These are phyloP conservation scores for Chrysocyon brachyurus DNA, from an alignment of 2,797 vertebrate genomes.

Conservation along the genomic window DNA sequence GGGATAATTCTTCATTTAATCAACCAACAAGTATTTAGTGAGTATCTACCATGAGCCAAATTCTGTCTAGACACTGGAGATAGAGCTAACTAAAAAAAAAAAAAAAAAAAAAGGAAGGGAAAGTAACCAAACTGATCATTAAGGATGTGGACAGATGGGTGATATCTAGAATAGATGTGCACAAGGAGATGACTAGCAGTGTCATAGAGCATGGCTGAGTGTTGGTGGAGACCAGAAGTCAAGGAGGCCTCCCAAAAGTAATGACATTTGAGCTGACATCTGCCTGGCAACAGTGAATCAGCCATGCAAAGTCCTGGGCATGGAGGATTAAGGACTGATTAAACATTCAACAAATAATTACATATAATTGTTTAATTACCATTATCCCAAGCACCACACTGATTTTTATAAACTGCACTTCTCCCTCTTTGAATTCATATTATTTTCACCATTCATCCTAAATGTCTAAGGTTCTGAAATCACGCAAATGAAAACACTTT, in stretches of 20 bases:
- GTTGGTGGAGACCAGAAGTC: not conserved
- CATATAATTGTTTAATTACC: not conserved
- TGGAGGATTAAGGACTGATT: not conserved
- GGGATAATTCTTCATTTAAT: not conserved
- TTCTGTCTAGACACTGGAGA: not conserved
- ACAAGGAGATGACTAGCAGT: not conserved
- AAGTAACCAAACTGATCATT: not conserved
- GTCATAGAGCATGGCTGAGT: rapidly evolving
- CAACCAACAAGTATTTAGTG: not conserved
- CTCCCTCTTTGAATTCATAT: not conserved
- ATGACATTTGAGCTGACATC: rapidly evolving
- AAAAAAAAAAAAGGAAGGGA: not conserved
- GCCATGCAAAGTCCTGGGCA: not conserved
- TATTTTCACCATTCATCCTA: not conserved
- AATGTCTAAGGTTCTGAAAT: not conserved
- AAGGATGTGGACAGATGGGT: not conserved
- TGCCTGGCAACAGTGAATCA: not conserved
- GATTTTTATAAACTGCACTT: not conserved
- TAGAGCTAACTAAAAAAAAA: not conserved
- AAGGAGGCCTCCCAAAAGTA: not conserved
- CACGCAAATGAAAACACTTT: not conserved
- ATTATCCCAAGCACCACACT: not conserved
- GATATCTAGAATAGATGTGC: not conserved
- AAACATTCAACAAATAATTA: not conserved
- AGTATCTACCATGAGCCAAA: not conserved